Conservation (phyloP, 2,797 vertebrate species). For the Sebastes iracundus region DNA sequence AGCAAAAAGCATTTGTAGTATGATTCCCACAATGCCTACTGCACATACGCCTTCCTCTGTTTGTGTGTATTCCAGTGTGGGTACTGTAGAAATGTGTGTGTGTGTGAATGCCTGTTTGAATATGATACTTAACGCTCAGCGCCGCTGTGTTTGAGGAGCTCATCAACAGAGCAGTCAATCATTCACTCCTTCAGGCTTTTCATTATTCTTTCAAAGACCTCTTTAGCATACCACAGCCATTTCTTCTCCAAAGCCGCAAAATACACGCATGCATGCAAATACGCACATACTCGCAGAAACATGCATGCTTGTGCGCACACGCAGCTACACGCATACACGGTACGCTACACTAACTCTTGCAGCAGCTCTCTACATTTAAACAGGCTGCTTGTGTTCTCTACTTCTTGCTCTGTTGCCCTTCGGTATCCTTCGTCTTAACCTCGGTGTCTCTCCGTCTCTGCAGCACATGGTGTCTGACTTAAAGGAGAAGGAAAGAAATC, state of each 20-base stretch:
- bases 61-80: not conserved
- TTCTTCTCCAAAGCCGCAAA: not conserved
- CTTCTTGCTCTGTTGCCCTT: not conserved
- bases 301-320: not conserved
- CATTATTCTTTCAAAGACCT: constrained; percentile 15
- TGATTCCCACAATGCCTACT: not conserved
- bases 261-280: not conserved
- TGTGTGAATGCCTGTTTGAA: constrained; percentile 14
- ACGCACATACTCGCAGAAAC: not conserved
- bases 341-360: no score
- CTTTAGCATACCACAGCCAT: constrained; percentile 4
- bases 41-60: not conserved
- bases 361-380: not conserved
- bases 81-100: not conserved
- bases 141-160: not conserved
- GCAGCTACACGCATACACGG: not conserved
- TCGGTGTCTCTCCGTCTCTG: not conserved
- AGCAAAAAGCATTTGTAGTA: not conserved
- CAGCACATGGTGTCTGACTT: not conserved
- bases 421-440: not conserved
- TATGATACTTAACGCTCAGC: not conserved
- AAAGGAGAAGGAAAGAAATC: not conserved
- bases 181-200: constrained; percentile 16
- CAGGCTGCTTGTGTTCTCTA: not conserved
- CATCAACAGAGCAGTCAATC: constrained; percentile 37